Percentiles rank a stretch among this genome's conserved stretches.
These are phyloP conservation scores for Triops cancriformis DNA, from an alignment of 1,140 invertebrate species.

Conservation along the genomic window DNA sequence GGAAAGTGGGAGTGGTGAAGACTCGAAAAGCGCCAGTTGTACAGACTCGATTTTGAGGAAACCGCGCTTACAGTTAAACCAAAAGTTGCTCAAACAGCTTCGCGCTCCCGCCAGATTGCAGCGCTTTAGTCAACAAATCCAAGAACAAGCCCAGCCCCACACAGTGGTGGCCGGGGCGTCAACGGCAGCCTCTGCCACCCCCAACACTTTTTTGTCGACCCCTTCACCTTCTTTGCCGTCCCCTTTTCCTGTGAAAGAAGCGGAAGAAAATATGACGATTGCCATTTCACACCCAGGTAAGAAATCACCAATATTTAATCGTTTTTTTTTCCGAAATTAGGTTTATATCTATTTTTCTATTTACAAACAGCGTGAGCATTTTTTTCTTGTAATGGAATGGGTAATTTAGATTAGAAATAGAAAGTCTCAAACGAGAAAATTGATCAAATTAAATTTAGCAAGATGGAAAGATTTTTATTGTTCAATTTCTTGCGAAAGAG, in stretches of 20 bases:
- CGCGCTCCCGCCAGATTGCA: constrained; percentile 29
- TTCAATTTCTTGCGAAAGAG: too few relatives aligned
- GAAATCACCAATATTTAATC: too few relatives aligned
- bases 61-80: constrained; percentile 34
- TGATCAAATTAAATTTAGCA: too few relatives aligned
- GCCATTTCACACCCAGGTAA: constrained; percentile 9
- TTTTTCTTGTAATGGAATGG: too few relatives aligned
- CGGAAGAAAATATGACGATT: constrained; percentile 7
- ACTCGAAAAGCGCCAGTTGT: constrained; percentile 24
- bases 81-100: constrained; percentile 31
- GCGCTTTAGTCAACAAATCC: constrained; percentile 27
- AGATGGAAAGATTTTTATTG: too few relatives aligned
- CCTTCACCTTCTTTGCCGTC: background rate
- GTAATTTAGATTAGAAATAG: too few relatives aligned
- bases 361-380: too few relatives aligned
- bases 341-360: too few relatives aligned
- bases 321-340: too few relatives aligned
- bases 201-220: background rate
- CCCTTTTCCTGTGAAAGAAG: constrained; percentile 16
- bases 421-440: too few relatives aligned
- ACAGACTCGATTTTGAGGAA: constrained; percentile 33
- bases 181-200: background rate
- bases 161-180: constrained; percentile 16
- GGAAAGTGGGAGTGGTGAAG: constrained; percentile 27
- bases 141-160: constrained; percentile 19